Evolutionary conservation across 2,113 vertebrate genomes (phyloP).

Genomic region (Rhagologus leucostigma): DNA sequence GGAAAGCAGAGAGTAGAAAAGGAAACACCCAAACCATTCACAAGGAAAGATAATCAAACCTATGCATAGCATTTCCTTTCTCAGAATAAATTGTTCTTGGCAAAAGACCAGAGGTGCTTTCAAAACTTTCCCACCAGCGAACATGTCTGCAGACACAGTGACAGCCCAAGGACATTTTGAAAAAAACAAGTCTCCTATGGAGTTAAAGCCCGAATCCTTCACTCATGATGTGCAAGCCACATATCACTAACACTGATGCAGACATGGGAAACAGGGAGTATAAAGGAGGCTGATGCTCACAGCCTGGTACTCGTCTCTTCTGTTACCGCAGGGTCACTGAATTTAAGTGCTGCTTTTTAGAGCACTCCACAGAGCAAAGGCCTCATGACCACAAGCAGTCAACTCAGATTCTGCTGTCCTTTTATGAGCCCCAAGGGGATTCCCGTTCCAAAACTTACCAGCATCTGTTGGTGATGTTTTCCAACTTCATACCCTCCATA

Average conservation of each 20-base stretch:
- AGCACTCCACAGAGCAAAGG: background rate
- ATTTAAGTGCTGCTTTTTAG: background rate
- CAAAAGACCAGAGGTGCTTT: background rate
- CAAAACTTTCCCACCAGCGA: background rate
- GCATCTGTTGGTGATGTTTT: conserved; percentile 76
- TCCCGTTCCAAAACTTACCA: conserved; percentile 73
- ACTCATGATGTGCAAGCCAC: background rate
- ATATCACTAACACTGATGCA: background rate
- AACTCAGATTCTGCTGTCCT: background rate
- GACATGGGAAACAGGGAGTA: background rate
- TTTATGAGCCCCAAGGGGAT: background rate
- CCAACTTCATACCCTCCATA: conserved; percentile 86
- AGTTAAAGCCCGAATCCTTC: background rate
- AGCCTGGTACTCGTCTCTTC: background rate
- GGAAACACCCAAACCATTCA: background rate
- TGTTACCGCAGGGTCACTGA: background rate
- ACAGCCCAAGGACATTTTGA: background rate
- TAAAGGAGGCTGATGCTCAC: background rate
- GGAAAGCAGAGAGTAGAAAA: background rate
- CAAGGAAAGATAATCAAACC: background rate
- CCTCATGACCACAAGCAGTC: background rate
- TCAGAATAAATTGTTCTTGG: background rate
- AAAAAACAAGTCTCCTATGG: background rate
- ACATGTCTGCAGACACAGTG: background rate
- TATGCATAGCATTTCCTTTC: background rate